Base-by-base conservation (phyloP, 2,888 invertebrate species). In the Drosophila incognita region DNA sequence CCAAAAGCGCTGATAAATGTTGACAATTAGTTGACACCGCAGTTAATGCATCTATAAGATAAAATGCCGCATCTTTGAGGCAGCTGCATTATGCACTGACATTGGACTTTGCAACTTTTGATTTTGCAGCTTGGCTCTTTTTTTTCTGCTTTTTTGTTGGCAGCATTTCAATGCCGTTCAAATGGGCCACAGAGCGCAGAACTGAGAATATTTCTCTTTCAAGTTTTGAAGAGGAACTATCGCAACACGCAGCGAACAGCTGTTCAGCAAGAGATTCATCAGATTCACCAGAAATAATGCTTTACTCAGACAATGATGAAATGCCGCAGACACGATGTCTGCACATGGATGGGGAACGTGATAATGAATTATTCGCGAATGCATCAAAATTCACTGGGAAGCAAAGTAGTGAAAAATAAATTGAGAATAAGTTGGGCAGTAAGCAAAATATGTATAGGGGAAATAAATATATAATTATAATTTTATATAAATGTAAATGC, bases 141-240 rank as follows among this genome's bases (percentile, higher is more conserved):
- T 38, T 56, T 46, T 38, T 54, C 27, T 11, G 15, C 8, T 36
- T 40, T 54, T 56, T 42, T 77, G 35, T 74, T 87, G 87, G 87
- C 87, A 90, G 54, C 60, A 58, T 60, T 89, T 87, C 87, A 87
- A 87, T 87, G 90, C 54, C 66, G 69, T 60, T 54, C 74, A 62
- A 63, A 31, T 74, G 87, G 72, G 64, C 56, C 67, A 69, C 52
- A 69, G 69, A 69, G 53, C 69, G 49, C 24, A 33, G 10, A 36
- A 52, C 5, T 46, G 31, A 60, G 48, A 35, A 24, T 6, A 4
- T 24, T n/a, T 62, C 35, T 57, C 53, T 24, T n/a, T 8, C 8
- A 46, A 18, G 27, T 11, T n/a, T 38, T 24, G 11, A 48, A 56
- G 42, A 42, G 48, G 27, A 58, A 57, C 33, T 57, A 40, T 52